Evolutionary conservation across 2,888 invertebrate species (phyloP).

Genomic region (Euclidia mi): DNA sequence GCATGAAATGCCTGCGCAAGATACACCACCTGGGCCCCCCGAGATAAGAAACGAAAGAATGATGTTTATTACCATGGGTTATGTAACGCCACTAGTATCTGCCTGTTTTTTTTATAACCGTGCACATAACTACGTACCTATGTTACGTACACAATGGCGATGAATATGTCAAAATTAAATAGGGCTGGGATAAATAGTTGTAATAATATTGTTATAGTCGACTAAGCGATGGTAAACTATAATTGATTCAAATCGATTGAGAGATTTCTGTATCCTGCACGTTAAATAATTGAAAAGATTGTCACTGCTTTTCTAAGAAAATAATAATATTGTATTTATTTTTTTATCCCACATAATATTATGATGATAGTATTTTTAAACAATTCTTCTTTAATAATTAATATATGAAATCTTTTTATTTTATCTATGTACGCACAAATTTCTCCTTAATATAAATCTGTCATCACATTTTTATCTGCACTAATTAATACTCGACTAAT

Average conservation of each 20-base stretch:
- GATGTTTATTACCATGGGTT: no score
- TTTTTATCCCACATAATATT: no score
- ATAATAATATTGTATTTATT: background rate
- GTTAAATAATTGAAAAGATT: background rate
- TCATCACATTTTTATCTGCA: constrained; percentile 9
- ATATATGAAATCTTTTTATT: background rate
- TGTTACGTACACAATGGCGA: background rate
- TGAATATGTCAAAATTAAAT: constrained; percentile 30
- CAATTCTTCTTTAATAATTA: background rate
- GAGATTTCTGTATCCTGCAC: background rate
- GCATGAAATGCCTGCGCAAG: no score
- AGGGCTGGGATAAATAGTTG: constrained; percentile 42
- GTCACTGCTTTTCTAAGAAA: background rate
- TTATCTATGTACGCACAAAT: constrained; percentile 12
- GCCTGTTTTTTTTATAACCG: no score
- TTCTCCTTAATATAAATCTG: constrained; percentile 7
- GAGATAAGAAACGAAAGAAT: no score
- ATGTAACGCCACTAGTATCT: no score
- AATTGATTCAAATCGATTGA: background rate
- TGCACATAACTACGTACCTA: no score
- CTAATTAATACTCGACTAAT: constrained; percentile 15
- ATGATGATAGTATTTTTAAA: no score
- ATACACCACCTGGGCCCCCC: no score
- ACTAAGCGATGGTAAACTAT: constrained; percentile 5
- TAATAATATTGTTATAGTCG: constrained; percentile 24